Evolutionary conservation across 2,113 vertebrate genomes (phyloP).

Genomic region (Dunckerocampus dactyliophorus): DNA sequence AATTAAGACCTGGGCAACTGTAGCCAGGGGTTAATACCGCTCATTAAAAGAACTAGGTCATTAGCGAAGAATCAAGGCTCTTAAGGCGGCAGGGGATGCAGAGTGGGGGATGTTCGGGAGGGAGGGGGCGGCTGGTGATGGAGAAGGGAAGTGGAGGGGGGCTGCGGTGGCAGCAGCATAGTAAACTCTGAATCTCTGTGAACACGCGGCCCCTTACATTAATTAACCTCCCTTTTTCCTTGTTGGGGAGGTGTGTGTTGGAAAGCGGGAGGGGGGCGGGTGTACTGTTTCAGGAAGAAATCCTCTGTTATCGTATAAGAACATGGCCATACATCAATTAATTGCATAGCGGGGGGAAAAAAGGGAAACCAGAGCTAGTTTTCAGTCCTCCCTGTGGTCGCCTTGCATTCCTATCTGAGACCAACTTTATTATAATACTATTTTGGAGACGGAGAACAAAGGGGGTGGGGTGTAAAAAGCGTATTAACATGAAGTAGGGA

Average conservation of each 20-base stretch:
- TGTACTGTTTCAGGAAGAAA: slow-evolving; percentile 9
- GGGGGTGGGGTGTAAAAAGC: slow-evolving; percentile 79
- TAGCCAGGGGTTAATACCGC: slow-evolving; percentile 99
- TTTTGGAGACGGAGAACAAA: slow-evolving; percentile 55
- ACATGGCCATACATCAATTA: slow-evolving; percentile 95
- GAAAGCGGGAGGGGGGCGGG: not conserved
- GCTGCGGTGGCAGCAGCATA: slow-evolving; percentile 73
- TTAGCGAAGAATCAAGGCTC: slow-evolving; percentile 99
- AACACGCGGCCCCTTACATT: slow-evolving; percentile 93
- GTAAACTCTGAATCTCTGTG: slow-evolving; percentile 91
- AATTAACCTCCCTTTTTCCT: slow-evolving; percentile 99
- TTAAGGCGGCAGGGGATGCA: slow-evolving; percentile 90
- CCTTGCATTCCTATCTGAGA: slow-evolving; percentile 55
- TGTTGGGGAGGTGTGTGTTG: slow-evolving; percentile 69
- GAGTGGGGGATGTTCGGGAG: slow-evolving; percentile 70
- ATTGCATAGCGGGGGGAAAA: slow-evolving; percentile 68
- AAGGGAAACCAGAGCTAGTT: slow-evolving; percentile 77
- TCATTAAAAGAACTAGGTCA: slow-evolving; percentile 99
- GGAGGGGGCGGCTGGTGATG: slow-evolving; percentile 64
- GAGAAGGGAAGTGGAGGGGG: slow-evolving; percentile 57
- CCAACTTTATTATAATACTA: slow-evolving; percentile 50
- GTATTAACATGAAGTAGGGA: slow-evolving; percentile 99
- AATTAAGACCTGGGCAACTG: slow-evolving; percentile 99
- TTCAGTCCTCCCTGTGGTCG: slow-evolving; percentile 85
- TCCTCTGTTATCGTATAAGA: slow-evolving; percentile 85